A percentile compares a stretch with the other conserved stretches of the same genome.
Conservation (phyloP, 1,140 invertebrate genomes). For the Drosophila azteca region DNA sequence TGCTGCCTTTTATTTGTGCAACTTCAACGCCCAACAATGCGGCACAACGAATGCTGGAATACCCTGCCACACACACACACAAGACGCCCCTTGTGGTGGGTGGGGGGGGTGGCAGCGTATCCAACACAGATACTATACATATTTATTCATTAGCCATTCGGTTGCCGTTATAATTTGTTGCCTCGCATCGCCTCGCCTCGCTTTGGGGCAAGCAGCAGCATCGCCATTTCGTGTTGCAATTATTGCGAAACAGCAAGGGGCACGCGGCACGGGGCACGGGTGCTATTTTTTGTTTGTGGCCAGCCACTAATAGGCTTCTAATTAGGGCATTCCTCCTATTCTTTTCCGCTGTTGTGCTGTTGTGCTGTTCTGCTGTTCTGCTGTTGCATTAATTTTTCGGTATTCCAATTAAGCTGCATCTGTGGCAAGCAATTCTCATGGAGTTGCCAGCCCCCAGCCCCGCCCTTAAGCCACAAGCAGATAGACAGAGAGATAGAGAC, state of each 20-base stretch:
- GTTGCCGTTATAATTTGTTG: slow-evolving; percentile 52
- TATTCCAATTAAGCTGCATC: slow-evolving; percentile 74
- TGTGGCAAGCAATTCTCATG: slow-evolving; percentile 59
- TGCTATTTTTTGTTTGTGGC: slow-evolving; percentile 1
- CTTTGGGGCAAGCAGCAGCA: slow-evolving; percentile 23
- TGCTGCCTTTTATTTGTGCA: slow-evolving; percentile 62
- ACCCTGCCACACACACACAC: neutral
- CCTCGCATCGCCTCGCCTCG: neutral
- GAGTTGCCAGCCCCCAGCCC: neutral
- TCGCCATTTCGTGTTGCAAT: slow-evolving; percentile 37
- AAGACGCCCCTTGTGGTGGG: too few species aligned
- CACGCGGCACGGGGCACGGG: neutral
- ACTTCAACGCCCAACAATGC: slow-evolving; percentile 64
- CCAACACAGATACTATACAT: slow-evolving; percentile 15
- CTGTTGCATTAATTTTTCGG: slow-evolving; percentile 32
- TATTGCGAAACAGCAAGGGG: slow-evolving; percentile 18
- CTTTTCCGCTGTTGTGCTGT: neutral
- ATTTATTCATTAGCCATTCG: slow-evolving; percentile 76
- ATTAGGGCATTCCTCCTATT: slow-evolving; percentile 42
- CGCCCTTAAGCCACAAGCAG: too few species aligned
- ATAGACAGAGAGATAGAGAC: too few species aligned
- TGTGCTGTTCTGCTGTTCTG: slow-evolving; percentile 9
- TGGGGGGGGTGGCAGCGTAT: slow-evolving; percentile 3
- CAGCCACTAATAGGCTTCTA: slow-evolving; percentile 70
- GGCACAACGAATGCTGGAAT: slow-evolving; percentile 1